phyloP scores from a whole-genome alignment of 2,797 vertebrate species.

The Adrianichthys oophorus region DNA sequence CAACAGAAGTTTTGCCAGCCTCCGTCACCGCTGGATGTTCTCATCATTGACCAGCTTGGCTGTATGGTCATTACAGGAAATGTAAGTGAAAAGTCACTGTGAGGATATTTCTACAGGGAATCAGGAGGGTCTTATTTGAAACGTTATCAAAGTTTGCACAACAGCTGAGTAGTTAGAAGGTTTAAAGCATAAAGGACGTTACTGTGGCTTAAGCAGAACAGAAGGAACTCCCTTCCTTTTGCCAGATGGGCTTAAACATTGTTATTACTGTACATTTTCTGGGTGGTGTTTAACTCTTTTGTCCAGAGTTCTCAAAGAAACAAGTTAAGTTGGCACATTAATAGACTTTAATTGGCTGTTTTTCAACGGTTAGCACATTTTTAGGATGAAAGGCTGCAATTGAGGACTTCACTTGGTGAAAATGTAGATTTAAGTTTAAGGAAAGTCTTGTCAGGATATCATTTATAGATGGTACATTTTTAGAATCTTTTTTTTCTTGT shows the following conservation, averaged over 20 bases:
- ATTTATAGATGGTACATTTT: too few relatives aligned
- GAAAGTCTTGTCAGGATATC: too few relatives aligned
- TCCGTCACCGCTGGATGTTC: slow-evolving; percentile 90
- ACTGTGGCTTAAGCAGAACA: slow-evolving; percentile 10
- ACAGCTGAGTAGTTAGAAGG: background rate
- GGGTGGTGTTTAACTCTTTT: slow-evolving; percentile 23
- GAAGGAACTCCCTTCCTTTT: background rate
- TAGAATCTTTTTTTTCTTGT: background rate
- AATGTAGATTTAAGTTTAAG: too few relatives aligned
- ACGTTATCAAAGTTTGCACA: background rate
- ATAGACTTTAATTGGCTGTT: slow-evolving; percentile 14
- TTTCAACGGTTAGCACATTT: slow-evolving; percentile 2
- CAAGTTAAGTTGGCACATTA: slow-evolving; percentile 7
- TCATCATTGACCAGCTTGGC: slow-evolving; percentile 95
- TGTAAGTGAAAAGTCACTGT: slow-evolving; percentile 74
- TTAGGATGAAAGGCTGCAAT: slow-evolving; percentile 12
- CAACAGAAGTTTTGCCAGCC: slow-evolving; percentile 99
- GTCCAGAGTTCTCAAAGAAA: slow-evolving; percentile 18
- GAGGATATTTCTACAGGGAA: background rate
- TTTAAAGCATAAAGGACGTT: background rate
- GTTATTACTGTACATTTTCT: slow-evolving; percentile 24
- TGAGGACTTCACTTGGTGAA: background rate
- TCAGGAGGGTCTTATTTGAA: slow-evolving; percentile 2
- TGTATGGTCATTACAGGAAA: slow-evolving; percentile 98
- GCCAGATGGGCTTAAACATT: slow-evolving; percentile 7